Evolutionary conservation across 2,888 invertebrate genomes (phyloP).

Genomic region (Drosophila subsilvestris): DNA sequence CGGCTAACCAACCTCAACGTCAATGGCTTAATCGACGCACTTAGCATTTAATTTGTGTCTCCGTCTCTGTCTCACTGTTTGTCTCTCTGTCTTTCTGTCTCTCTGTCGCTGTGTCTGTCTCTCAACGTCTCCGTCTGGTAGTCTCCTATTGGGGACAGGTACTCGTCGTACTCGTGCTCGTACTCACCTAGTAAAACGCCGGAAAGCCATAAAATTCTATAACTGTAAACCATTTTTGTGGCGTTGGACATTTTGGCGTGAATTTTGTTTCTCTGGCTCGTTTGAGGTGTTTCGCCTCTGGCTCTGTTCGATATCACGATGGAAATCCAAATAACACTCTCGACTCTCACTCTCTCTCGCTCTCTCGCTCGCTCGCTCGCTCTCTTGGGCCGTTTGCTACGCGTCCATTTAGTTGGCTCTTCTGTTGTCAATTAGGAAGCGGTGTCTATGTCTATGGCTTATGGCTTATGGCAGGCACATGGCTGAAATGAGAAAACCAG

Average conservation of each 20-base stretch:
- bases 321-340: conserved; percentile 44
- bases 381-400: conserved; percentile 55
- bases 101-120: conserved; percentile 9
- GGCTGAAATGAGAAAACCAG: conserved; percentile 54
- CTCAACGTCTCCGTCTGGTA: conserved; percentile 11
- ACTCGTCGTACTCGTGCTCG: neutral
- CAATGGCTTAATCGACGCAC: conserved; percentile 69
- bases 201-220: conserved; percentile 83
- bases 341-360: conserved; percentile 41
- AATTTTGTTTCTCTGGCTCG: conserved; percentile 45
- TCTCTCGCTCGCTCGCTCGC: conserved; percentile 36
- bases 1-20: conserved; percentile 50
- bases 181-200: conserved; percentile 83
- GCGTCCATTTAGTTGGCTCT: conserved; percentile 67
- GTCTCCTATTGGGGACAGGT: conserved; percentile 60
- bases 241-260: conserved; percentile 74
- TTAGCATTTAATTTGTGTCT: conserved; percentile 69
- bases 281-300: conserved; percentile 17
- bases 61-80: conserved; percentile 16
- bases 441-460: conserved; percentile 46
- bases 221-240: conserved; percentile 83
- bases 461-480: conserved; percentile 72
- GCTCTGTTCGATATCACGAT: conserved; percentile 35
- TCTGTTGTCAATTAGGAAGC: conserved; percentile 74
- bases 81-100: neutral